Conservation (phyloP, 2,797 vertebrate species). For the Tolypeutes matacus region DNA sequence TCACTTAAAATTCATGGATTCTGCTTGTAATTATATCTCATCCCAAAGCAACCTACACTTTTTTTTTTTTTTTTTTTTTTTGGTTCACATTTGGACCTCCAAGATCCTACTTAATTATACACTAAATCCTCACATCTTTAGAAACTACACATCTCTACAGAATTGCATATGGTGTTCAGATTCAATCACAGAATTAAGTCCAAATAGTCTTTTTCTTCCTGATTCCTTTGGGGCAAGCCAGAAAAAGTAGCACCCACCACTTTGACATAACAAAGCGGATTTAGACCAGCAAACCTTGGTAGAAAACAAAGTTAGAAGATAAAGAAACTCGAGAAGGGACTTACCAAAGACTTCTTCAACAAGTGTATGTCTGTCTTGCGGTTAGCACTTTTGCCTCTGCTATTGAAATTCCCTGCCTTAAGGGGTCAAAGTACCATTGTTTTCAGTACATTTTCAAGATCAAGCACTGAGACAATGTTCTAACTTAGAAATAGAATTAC, state of each 20-base stretch:
- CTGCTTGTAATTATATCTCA: slow-evolving; percentile 51
- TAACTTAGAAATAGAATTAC: slow-evolving; percentile 57
- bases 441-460: slow-evolving; percentile 41
- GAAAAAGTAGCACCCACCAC: neutral
- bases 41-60: slow-evolving; percentile 32
- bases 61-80: neutral
- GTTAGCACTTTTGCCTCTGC: neutral
- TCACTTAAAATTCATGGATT: slow-evolving; percentile 66
- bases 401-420: slow-evolving; percentile 22
- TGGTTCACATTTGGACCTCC: neutral
- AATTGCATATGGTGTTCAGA: neutral
- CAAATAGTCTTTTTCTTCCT: neutral
- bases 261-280: slow-evolving; percentile 10
- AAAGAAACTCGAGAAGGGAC: neutral
- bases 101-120: slow-evolving; percentile 20
- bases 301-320: slow-evolving; percentile 21
- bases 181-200: slow-evolving; percentile 54
- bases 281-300: neutral
- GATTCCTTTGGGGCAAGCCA: neutral
- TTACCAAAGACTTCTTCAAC: slow-evolving; percentile 4
- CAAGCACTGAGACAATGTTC: neutral
- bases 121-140: slow-evolving; percentile 6
- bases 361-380: neutral
- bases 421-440: neutral
- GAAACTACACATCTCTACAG: neutral